A percentile compares a stretch with the other conserved stretches of the same genome.
phyloP scores from a whole-genome alignment of 2,888 invertebrate genomes.

The Phortica okadai region DNA sequence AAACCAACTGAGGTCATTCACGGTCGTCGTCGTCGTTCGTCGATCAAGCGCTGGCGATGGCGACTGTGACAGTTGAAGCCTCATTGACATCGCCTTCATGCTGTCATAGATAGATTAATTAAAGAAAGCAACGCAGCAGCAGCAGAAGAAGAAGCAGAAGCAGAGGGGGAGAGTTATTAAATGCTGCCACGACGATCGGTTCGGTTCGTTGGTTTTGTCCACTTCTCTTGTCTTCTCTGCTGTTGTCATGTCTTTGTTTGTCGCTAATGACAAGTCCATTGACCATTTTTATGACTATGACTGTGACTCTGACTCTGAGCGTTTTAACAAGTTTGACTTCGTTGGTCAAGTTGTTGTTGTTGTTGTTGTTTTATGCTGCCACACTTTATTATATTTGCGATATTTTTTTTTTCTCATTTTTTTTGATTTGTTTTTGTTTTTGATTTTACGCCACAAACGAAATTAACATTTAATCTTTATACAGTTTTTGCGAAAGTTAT shows the following conservation, averaged over 20 bases:
- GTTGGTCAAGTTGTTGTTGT: background rate
- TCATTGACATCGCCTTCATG: too few relatives aligned
- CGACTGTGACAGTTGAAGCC: too few relatives aligned
- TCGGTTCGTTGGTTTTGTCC: too few relatives aligned
- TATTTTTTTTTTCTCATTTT: background rate
- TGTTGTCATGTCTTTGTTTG: background rate
- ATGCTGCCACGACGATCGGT: too few relatives aligned
- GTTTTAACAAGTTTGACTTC: constrained; percentile 6
- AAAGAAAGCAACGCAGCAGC: too few relatives aligned
- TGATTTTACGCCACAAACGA: background rate
- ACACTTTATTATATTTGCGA: background rate
- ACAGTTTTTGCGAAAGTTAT: constrained; percentile 55
- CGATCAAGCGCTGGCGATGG: too few relatives aligned
- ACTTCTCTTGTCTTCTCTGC: too few relatives aligned
- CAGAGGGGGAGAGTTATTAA: too few relatives aligned
- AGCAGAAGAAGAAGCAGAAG: too few relatives aligned
- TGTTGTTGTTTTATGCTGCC: background rate
- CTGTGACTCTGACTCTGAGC: background rate
- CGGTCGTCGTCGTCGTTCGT: too few relatives aligned
- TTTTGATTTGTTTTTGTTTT: constrained; percentile 13
- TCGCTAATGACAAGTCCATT: constrained; percentile 4
- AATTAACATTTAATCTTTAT: constrained; percentile 19
- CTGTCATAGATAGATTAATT: too few relatives aligned
- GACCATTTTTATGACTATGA: constrained; percentile 11
- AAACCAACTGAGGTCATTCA: too few relatives aligned